phyloP scores from a whole-genome alignment of 2,888 invertebrate genomes.

The Pecten maximus region DNA sequence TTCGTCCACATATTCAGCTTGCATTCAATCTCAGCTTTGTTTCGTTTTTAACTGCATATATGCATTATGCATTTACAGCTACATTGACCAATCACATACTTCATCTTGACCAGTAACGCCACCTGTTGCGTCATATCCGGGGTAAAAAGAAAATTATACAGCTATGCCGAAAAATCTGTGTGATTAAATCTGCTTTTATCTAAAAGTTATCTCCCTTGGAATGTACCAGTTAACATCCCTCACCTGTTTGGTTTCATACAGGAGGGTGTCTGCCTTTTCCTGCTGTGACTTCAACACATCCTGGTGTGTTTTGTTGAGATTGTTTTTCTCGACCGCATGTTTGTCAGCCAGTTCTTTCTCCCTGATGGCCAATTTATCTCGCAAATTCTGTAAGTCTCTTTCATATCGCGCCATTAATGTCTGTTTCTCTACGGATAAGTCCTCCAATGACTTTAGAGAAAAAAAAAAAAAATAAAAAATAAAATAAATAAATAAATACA shows the following conservation, averaged over 20 bases:
- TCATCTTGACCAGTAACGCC: too few relatives aligned
- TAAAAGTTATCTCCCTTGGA: slow-evolving; percentile 21
- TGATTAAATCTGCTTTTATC: too few relatives aligned
- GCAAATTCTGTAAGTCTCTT: slow-evolving; percentile 68
- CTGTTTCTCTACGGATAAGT: slow-evolving; percentile 78
- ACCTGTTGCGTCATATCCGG: too few relatives aligned
- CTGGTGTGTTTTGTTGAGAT: slow-evolving; percentile 60
- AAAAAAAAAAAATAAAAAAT: not conserved
- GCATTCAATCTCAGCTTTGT: too few relatives aligned
- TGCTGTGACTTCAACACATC: slow-evolving; percentile 66
- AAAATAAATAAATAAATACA: too few relatives aligned
- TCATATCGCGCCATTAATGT: slow-evolving; percentile 75
- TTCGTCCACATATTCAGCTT: too few relatives aligned
- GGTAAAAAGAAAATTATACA: too few relatives aligned
- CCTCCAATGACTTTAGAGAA: slow-evolving; percentile 74
- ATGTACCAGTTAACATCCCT: not conserved
- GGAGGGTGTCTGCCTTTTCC: slow-evolving; percentile 64
- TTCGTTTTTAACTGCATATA: too few relatives aligned
- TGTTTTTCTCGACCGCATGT: slow-evolving; percentile 62
- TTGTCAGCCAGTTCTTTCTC: slow-evolving; percentile 64
- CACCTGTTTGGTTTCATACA: slow-evolving; percentile 74
- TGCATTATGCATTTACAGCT: too few relatives aligned
- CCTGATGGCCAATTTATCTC: slow-evolving; percentile 60
- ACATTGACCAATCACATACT: too few relatives aligned
- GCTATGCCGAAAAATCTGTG: too few relatives aligned